phyloP scores from a whole-genome alignment of 2,797 vertebrate species.

The Thunnus albacares region DNA sequence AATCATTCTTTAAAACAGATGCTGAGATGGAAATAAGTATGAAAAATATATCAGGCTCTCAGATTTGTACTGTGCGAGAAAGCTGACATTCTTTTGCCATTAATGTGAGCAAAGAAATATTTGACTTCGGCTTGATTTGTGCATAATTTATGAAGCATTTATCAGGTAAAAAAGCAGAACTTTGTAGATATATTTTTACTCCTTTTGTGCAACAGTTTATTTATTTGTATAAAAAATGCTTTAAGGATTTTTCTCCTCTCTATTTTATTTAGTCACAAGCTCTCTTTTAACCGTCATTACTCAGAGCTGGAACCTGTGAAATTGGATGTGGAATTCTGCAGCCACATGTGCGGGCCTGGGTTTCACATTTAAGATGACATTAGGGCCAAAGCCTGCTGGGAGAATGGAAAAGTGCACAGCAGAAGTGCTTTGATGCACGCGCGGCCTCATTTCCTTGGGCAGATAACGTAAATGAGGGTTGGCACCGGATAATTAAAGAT shows the following conservation, averaged over 20 bases:
- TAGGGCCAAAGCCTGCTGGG: slow-evolving; percentile 63
- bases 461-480: slow-evolving; percentile 68
- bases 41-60: background rate
- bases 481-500: slow-evolving; percentile 71
- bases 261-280: slow-evolving; percentile 48
- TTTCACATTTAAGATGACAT: slow-evolving; percentile 67
- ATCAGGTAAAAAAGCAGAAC: background rate
- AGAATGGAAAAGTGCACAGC: slow-evolving; percentile 58
- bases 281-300: slow-evolving; percentile 47
- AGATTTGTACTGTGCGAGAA: slow-evolving; percentile 3
- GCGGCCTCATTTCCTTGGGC: slow-evolving; percentile 61
- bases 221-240: slow-evolving; percentile 8
- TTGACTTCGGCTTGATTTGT: background rate
- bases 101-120: background rate
- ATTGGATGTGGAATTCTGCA: slow-evolving; percentile 57
- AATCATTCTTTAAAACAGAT: slow-evolving; percentile 24
- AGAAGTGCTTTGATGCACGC: slow-evolving; percentile 63
- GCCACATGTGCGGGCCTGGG: slow-evolving; percentile 21
- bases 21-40: background rate
- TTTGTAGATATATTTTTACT: background rate
- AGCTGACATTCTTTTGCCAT: background rate
- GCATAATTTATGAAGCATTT: slow-evolving; percentile 11
- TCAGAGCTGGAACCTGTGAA: slow-evolving; percentile 65
- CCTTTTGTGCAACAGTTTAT: slow-evolving; percentile 11
- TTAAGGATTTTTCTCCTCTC: background rate